Percentiles rank a stretch among this genome's conserved stretches.
These are phyloP conservation scores for Phrynocephalus vlangalii DNA, from an alignment of 2,797 vertebrate genomes.

Conservation along the genomic window DNA sequence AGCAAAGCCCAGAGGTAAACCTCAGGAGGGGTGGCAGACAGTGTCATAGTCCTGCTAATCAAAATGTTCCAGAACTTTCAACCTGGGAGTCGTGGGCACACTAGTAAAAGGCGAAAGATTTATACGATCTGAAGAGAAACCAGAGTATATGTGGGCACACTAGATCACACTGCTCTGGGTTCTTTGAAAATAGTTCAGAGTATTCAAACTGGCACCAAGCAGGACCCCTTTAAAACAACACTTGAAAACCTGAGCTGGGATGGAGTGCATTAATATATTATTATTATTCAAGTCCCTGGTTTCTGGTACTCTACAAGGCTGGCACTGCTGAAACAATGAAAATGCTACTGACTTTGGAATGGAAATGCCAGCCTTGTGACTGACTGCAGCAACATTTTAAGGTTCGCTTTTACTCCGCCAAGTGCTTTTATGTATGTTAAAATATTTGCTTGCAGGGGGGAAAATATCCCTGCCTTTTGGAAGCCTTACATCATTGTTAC, in stretches of 20 bases:
- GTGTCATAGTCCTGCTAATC: neutral
- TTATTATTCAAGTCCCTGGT: neutral
- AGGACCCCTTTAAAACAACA: neutral
- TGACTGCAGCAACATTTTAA: constrained; percentile 45
- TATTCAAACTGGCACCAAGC: neutral
- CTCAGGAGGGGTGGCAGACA: neutral
- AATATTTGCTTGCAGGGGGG: constrained; percentile 38
- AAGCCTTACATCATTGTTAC: constrained; percentile 53
- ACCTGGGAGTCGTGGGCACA: neutral
- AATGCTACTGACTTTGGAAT: constrained; percentile 19
- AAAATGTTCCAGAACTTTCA: neutral
- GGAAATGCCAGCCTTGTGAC: constrained; percentile 49
- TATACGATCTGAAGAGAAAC: no score
- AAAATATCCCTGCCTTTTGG: constrained; percentile 39
- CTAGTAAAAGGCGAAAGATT: neutral
- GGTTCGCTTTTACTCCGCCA: constrained; percentile 53
- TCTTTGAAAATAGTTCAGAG: neutral
- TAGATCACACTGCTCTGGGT: no score
- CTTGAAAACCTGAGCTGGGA: neutral
- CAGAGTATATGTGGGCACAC: neutral
- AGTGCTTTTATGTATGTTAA: constrained; percentile 62
- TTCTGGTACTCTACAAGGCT: neutral
- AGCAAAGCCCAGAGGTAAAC: neutral
- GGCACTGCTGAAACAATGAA: neutral
- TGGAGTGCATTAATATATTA: neutral